phyloP scores from a whole-genome alignment of 2,797 vertebrate genomes.

The Anabacerthia variegaticeps region DNA sequence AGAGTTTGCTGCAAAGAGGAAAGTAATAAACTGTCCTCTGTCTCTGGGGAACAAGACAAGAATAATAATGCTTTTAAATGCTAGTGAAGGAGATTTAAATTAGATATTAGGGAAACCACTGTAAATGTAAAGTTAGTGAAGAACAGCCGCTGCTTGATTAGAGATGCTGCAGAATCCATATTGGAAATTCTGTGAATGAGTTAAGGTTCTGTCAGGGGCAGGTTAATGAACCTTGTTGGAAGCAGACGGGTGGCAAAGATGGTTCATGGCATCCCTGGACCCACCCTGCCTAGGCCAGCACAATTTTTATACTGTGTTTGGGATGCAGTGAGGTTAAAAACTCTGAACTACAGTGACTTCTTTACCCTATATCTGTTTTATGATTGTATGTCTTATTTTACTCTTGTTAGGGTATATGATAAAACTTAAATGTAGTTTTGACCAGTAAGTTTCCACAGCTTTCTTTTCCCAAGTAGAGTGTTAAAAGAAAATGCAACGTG shows the following conservation, averaged over 20 bases:
- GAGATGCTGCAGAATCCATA: not conserved
- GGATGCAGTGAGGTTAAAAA: not conserved
- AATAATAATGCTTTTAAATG: not conserved
- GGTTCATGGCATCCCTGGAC: not conserved
- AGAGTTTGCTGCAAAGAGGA: not conserved
- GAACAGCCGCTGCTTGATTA: not conserved
- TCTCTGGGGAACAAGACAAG: not conserved
- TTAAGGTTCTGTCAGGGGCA: not conserved
- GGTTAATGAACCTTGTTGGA: not conserved
- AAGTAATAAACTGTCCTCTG: not conserved
- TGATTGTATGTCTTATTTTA: not conserved
- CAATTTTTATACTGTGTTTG: not conserved
- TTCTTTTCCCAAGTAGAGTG: not conserved
- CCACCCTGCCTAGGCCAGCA: not conserved
- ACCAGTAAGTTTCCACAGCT: not conserved
- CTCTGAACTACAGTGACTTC: not conserved
- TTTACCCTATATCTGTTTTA: not conserved
- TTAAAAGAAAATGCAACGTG: not conserved
- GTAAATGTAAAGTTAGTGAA: not conserved
- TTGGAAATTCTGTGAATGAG: not conserved
- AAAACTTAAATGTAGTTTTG: not conserved
- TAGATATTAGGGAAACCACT: not conserved
- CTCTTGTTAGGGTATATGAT: not conserved
- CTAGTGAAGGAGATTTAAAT: not conserved
- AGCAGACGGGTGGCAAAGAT: not conserved